These are phyloP conservation scores for Pseudomyrmex dendroicus DNA, from an alignment of 1,140 invertebrate genomes.

Conservation along the genomic window DNA sequence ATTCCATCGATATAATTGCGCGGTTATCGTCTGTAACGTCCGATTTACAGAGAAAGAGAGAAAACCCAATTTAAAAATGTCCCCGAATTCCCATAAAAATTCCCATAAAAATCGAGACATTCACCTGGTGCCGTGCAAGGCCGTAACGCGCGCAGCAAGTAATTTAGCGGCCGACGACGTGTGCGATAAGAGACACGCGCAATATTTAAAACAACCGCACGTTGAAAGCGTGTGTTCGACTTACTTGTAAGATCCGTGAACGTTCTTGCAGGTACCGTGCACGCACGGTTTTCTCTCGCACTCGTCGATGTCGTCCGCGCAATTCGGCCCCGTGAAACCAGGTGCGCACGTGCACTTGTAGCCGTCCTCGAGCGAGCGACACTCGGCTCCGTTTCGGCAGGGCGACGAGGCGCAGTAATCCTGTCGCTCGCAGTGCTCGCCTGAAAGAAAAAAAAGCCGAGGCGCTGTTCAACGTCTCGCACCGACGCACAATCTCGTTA, in stretches of 20 bases:
- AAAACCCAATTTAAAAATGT: constrained; percentile 15
- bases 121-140: background rate
- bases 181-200: constrained; percentile 26
- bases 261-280: constrained; percentile 94
- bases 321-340: constrained; percentile 94
- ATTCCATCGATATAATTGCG: constrained; percentile 48
- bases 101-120: no score
- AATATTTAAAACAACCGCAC: background rate
- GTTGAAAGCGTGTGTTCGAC: constrained; percentile 79
- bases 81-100: constrained; percentile 32
- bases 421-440: constrained; percentile 93
- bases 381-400: constrained; percentile 94
- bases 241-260: constrained; percentile 96
- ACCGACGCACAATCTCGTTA: constrained; percentile 14
- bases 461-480: constrained; percentile 13
- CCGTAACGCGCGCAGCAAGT: constrained; percentile 51
- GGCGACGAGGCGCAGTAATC: constrained; percentile 95
- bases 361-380: constrained; percentile 89
- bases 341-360: constrained; percentile 94
- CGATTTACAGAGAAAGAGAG: background rate
- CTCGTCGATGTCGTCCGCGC: constrained; percentile 95
- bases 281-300: constrained; percentile 92
- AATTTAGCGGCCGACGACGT: no score
- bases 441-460: constrained; percentile 85
- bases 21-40: constrained; percentile 3